Percentiles rank a stretch among this genome's conserved stretches.
phyloP scores from a whole-genome alignment of 2,888 invertebrate species.

The Tenthredo distinguenda region DNA sequence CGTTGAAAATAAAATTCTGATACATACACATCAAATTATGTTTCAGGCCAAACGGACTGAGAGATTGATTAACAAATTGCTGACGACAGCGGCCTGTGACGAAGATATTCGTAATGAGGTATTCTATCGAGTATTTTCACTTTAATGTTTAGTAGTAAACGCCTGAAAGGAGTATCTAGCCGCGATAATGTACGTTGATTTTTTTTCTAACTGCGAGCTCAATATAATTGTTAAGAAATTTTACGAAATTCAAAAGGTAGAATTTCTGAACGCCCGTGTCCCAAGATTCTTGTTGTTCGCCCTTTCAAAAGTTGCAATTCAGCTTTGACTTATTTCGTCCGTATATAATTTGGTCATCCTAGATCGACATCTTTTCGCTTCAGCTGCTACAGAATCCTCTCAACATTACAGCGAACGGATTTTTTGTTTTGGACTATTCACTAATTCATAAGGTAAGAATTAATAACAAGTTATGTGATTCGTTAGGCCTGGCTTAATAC shows the following conservation, averaged over 20 bases:
- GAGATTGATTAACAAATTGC: background rate
- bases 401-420: conserved; percentile 57
- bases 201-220: background rate
- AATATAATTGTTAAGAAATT: too few relatives aligned
- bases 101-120: background rate
- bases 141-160: background rate
- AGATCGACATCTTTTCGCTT: conserved; percentile 52
- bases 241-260: too few relatives aligned
- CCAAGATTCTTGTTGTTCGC: too few relatives aligned
- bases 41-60: background rate
- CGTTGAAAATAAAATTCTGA: background rate
- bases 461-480: conserved; percentile 51
- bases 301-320: background rate
- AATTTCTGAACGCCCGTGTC: too few relatives aligned
- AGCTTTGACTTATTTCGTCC: background rate
- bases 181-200: background rate
- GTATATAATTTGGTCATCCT: background rate
- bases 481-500: background rate
- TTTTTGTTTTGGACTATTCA: conserved; percentile 55
- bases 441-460: conserved; percentile 55
- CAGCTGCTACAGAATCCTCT: conserved; percentile 62
- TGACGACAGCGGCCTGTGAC: background rate
- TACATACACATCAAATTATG: background rate
- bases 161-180: background rate
- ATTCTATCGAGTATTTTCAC: background rate